Base-by-base conservation (phyloP, 2,113 vertebrate species). In the Callocephalon fimbriatum region DNA sequence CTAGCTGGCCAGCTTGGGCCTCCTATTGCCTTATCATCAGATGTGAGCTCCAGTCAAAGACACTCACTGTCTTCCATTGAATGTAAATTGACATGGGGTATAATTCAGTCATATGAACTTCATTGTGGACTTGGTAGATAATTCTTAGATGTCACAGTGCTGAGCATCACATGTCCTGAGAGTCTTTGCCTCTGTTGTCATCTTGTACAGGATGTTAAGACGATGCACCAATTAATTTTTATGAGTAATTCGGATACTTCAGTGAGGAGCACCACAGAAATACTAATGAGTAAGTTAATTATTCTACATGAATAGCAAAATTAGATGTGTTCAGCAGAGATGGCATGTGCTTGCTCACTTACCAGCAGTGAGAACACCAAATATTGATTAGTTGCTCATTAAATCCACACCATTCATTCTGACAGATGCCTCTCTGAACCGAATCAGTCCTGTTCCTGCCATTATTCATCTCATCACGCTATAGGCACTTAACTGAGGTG, bases 221-320 rank as follows among this genome's bases (percentile, higher is more conserved):
- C 65, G 61, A 74, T 54, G 22, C 77, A 59, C 42, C 65, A 72
- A 85, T 91, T 94, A 72, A 85, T 95, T 95, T 94, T 92, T 88
- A 86, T 83, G 47, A 91, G 42, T 38, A 80, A 91, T 83, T 96
- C 79, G 86, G 72, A 88, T 86, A 70, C 40, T 94, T 91, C 45
- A 59, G 23, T 54, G 38, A 91, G 42, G 2, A 74, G 12, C 45
- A 59, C 40, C 59, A 89, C 1, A 9, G 72, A 95, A 97, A 95
- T 96, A 91, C 65, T 95, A 95, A 97, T 94, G 83, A 95, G 79
- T 47, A 92, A 86, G 95, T 95, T 95, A 95, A 97, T 92, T 95
- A 95, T 95, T 95, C 79, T 91, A 86, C 70, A 66, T 77, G 59
- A 83, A 73, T 77, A 83, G 42, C 10, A 95, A 92, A 91, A 92